Base-by-base conservation (phyloP, 2,113 vertebrate genomes). In the Alethe castanea region DNA sequence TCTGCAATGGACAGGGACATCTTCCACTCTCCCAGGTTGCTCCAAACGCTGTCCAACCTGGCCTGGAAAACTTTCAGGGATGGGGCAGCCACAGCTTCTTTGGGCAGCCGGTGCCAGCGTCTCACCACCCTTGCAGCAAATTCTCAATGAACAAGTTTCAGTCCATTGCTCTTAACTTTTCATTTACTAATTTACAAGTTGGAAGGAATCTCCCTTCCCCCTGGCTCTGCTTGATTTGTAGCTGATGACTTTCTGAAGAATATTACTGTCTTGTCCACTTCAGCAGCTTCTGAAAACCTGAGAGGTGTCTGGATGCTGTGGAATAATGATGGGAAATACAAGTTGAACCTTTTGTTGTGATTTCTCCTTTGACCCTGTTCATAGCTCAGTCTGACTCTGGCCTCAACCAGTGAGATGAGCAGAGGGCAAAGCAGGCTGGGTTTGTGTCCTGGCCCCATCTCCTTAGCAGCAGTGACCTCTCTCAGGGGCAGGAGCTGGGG, bases 41-140 rank as follows among this genome's bases (percentile, higher is more conserved):
- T 81, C 59, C 26, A 16, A 73, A 36, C 12, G 14, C 31, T 0
- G 0, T 25, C 22, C 50, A 72, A 9, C 44, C 20, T 72, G 35
- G 31, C 42, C 35, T 31, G 33, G 66, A 14, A 42, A 16, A 50
- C 23, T 66, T 33, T 2, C 19, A 88, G 77, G 36, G 44, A 36
- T 50, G 52, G 18, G 52, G 52, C 44, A 73, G 33, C 44, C 36
- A 50, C 52, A 88, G 33, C 22, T 73, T 28, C 60, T 52, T 19
- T 59, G 36, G 52, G 44, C 26, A 59, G 2, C 44, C 15, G 57
- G 60, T 73, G 52, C 36, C 67, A 73, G 33, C 14, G 33, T 38
- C 36, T 45, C 12, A 1, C 11, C 35, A 59, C 14, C 22, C 33
- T 65, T 52, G 29, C 33, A n/a, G 22, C 24, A 60, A 6, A 11